Evolutionary conservation across 2,797 vertebrate species (phyloP).

Genomic region (Scyliorhinus canicula): DNA sequence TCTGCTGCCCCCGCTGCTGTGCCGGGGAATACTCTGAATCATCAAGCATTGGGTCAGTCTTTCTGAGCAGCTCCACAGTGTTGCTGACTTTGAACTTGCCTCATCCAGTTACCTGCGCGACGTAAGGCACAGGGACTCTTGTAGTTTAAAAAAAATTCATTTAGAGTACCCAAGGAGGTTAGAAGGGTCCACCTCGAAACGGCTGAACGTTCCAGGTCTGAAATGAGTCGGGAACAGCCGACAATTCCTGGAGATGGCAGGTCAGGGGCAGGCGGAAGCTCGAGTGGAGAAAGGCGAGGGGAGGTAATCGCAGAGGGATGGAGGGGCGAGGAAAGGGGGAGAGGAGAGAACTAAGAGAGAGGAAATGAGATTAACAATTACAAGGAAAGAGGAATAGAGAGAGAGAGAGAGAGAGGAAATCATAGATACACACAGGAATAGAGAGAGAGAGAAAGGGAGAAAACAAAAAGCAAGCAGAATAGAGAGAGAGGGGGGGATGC

Average conservation of each 20-base stretch:
- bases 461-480: neutral
- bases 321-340: neutral
- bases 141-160: too few species aligned
- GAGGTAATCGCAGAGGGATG: neutral
- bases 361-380: too few species aligned
- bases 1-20: too few species aligned
- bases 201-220: too few species aligned
- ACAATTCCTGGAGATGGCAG: too few species aligned
- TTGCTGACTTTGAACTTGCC: neutral
- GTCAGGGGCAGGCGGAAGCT: too few species aligned
- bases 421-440: too few species aligned
- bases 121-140: neutral
- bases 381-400: neutral
- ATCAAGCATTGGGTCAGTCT: neutral
- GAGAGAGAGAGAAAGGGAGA: neutral
- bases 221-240: too few species aligned
- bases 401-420: too few species aligned
- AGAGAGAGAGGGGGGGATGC: neutral
- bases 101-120: neutral
- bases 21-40: neutral
- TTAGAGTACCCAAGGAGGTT: neutral
- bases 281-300: slow-evolving; percentile 3
- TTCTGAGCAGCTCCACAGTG: neutral
- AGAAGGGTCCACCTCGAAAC: too few species aligned
- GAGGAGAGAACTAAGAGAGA: neutral